Percentiles rank a stretch among this genome's conserved stretches.
Evolutionary conservation across 2,113 vertebrate species (phyloP).

Genomic region (Lichenostomus cassidix): DNA sequence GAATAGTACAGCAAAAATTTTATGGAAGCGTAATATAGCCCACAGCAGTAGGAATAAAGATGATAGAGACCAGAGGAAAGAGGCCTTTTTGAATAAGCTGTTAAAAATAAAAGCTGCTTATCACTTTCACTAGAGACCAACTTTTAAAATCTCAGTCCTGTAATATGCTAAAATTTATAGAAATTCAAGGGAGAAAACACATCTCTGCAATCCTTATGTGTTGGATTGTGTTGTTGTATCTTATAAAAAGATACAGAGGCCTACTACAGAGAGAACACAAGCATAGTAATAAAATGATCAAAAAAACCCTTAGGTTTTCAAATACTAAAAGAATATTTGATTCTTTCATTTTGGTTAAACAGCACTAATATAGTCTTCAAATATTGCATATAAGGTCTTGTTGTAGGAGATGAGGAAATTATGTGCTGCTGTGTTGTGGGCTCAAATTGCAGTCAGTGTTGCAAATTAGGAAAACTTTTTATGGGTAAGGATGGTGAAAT

Average conservation of each 20-base stretch:
- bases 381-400: neutral
- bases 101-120: neutral
- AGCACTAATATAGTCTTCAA: accelerated
- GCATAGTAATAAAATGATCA: neutral
- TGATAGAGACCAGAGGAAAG: neutral
- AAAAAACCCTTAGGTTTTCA: accelerated
- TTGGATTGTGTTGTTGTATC: accelerated
- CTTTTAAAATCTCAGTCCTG: neutral
- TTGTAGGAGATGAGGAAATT: neutral
- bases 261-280: neutral
- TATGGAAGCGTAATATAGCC: neutral
- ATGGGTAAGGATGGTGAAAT: neutral
- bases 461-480: neutral
- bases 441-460: neutral
- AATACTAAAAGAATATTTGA: neutral
- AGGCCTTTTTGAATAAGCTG: neutral
- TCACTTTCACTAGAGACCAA: neutral
- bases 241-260: neutral
- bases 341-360: neutral
- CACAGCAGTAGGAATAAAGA: neutral
- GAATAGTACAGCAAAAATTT: neutral
- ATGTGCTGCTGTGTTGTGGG: neutral
- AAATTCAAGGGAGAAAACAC: neutral
- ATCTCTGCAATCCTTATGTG: neutral
- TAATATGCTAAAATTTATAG: neutral